These are phyloP conservation scores for Bellardia pandia DNA, from an alignment of 2,888 invertebrate genomes.

Conservation along the genomic window DNA sequence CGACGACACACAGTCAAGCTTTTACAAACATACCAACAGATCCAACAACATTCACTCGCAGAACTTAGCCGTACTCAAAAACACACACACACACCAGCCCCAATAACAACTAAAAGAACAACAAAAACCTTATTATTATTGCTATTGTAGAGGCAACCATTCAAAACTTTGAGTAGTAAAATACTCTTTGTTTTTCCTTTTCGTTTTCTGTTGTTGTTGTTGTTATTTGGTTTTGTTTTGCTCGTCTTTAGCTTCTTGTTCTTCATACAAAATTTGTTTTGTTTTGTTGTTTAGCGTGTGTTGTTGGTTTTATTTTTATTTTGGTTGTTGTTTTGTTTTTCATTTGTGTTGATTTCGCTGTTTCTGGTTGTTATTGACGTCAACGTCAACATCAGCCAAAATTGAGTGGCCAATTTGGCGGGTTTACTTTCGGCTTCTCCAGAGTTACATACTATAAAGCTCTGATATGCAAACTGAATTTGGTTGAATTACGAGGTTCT, in stretches of 20 bases:
- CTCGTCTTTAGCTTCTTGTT: conserved; percentile 55
- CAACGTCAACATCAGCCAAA: conserved; percentile 66
- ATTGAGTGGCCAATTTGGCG: conserved; percentile 48
- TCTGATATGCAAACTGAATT: no score
- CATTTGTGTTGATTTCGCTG: conserved; percentile 19
- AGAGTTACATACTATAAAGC: neutral
- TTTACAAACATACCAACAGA: conserved; percentile 42
- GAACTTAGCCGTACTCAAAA: conserved; percentile 26
- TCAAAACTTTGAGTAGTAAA: conserved; percentile 76
- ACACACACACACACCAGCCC: conserved; percentile 32
- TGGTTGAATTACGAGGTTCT: no score
- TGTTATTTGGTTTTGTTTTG: conserved; percentile 51
- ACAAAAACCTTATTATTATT: conserved; percentile 41
- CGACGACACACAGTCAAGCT: conserved; percentile 61
- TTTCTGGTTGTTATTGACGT: conserved; percentile 64
- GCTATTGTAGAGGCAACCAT: conserved; percentile 59
- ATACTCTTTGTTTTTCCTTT: conserved; percentile 57
- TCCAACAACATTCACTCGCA: conserved; percentile 32
- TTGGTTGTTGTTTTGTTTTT: conserved; percentile 19
- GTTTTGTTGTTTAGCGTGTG: conserved; percentile 50
- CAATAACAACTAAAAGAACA: conserved; percentile 71
- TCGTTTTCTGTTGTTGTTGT: conserved; percentile 33
- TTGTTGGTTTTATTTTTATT: conserved; percentile 51
- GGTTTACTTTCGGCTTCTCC: neutral
- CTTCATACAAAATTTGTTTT: conserved; percentile 27